A percentile compares a stretch with the other conserved stretches of the same genome.
Conservation (phyloP, 2,797 vertebrate genomes). For the Danio albolineatus region DNA sequence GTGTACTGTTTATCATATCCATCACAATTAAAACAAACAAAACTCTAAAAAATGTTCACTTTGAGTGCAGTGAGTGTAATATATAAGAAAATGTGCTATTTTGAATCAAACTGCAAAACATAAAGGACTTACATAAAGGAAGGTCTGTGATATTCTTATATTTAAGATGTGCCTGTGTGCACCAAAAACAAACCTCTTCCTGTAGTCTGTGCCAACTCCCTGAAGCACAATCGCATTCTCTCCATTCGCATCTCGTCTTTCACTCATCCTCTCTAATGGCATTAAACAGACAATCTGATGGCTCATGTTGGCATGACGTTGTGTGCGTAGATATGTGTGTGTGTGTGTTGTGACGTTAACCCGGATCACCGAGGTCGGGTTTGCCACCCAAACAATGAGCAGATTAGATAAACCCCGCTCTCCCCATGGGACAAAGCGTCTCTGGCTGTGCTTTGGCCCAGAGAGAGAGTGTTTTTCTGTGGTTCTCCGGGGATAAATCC, state of each 20-base stretch:
- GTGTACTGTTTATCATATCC: too few relatives aligned
- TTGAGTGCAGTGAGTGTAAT: too few relatives aligned
- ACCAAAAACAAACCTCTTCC: neutral
- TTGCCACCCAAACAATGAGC: conserved; percentile 36
- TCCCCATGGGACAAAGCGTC: conserved; percentile 54
- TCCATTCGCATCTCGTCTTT: conserved; percentile 5
- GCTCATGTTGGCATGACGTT: conserved; percentile 1
- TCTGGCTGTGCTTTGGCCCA: neutral
- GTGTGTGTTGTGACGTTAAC: conserved; percentile 16
- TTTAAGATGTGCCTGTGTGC: too few relatives aligned
- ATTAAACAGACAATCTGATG: conserved; percentile 7
- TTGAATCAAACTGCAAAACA: too few relatives aligned
- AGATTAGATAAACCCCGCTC: conserved; percentile 27
- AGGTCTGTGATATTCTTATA: too few relatives aligned
- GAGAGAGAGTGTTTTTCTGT: conserved; percentile 44
- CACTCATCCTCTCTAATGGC: conserved; percentile 29
- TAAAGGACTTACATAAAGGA: too few relatives aligned
- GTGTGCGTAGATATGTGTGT: too few relatives aligned
- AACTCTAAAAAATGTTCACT: too few relatives aligned
- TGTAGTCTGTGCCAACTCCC: conserved; percentile 9
- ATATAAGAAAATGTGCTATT: too few relatives aligned
- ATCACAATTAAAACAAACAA: too few relatives aligned
- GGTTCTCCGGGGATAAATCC: conserved; percentile 67
- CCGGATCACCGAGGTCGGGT: conserved; percentile 1
- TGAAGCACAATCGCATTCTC: neutral